These are phyloP conservation scores for Lasioglossum albipes DNA, from an alignment of 1,140 invertebrate genomes.

Conservation along the genomic window DNA sequence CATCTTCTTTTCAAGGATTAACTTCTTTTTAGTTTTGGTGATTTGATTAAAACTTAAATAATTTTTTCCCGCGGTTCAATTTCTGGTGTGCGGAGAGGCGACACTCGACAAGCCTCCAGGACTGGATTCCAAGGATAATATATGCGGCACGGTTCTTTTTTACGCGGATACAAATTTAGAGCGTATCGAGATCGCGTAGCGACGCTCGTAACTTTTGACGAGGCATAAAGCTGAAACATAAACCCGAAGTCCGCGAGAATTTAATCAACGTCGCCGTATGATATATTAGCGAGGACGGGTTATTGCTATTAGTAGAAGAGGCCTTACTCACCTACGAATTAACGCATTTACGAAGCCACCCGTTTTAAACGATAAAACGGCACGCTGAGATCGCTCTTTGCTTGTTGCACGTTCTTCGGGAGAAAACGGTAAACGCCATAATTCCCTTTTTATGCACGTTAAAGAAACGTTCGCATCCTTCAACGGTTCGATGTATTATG, in stretches of 20 bases:
- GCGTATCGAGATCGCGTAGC: slow-evolving; percentile 27
- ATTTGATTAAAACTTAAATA: no score
- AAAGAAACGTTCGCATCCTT: no score
- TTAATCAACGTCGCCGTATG: slow-evolving; percentile 54
- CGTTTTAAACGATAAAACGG: slow-evolving; percentile 40
- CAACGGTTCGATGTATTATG: no score
- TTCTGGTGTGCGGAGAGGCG: no score
- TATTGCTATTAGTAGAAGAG: slow-evolving; percentile 55
- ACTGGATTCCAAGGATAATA: background rate
- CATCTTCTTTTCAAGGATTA: no score
- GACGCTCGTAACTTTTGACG: slow-evolving; percentile 39
- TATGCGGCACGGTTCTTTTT: background rate
- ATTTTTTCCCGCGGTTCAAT: no score
- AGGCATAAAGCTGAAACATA: slow-evolving; percentile 37
- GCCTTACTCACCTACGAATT: slow-evolving; percentile 35
- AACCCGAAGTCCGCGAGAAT: slow-evolving; percentile 43
- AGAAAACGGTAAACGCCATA: no score
- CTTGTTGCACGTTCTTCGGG: no score
- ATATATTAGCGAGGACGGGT: slow-evolving; percentile 54
- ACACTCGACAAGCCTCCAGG: no score
- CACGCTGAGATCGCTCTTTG: no score
- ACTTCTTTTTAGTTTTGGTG: no score
- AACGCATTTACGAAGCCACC: slow-evolving; percentile 49
- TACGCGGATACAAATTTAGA: slow-evolving; percentile 18
- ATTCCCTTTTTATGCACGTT: no score